A percentile compares a stretch with the other conserved stretches of the same genome.
These are phyloP conservation scores for Drosophila tristis DNA, from an alignment of 1,140 invertebrate species.

Conservation along the genomic window DNA sequence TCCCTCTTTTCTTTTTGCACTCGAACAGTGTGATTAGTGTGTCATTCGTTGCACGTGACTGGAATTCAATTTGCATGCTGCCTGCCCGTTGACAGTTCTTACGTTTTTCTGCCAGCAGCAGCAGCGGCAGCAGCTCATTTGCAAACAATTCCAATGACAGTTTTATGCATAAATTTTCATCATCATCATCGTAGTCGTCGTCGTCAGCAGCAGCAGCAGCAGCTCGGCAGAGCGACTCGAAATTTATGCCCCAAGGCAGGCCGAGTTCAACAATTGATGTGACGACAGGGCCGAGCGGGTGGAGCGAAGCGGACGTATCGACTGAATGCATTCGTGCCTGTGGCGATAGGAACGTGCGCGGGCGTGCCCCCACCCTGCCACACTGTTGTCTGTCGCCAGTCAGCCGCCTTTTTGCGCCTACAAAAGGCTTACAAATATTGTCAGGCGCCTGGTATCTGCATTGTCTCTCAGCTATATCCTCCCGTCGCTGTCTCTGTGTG, in stretches of 20 bases:
- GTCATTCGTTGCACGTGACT: conserved; percentile 69
- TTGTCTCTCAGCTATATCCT: conserved; percentile 28
- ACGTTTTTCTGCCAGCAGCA: conserved; percentile 15
- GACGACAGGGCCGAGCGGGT: not conserved
- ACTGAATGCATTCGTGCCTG: conserved; percentile 18
- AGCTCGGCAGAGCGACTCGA: conserved; percentile 2
- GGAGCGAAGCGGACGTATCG: not conserved
- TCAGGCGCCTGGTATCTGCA: conserved; percentile 36
- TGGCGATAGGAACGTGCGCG: conserved; percentile 19
- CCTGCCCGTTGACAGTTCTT: conserved; percentile 18
- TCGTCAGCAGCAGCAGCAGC: too few relatives aligned
- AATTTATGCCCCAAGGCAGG: conserved; percentile 29
- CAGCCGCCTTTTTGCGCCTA: conserved; percentile 17
- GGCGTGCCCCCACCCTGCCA: not conserved
- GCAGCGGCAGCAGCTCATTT: conserved; percentile 48
- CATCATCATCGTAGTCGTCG: conserved; percentile 16
- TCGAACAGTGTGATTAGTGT: conserved; percentile 62
- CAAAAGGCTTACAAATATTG: conserved; percentile 54
- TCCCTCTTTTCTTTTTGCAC: conserved; percentile 9
- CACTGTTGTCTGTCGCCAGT: too few relatives aligned
- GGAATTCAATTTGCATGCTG: conserved; percentile 56
- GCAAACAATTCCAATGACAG: conserved; percentile 60
- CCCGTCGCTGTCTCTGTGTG: too few relatives aligned
- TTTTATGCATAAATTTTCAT: conserved; percentile 55
- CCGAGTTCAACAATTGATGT: conserved; percentile 16